Percentiles rank a stretch among this genome's conserved stretches.
These are phyloP conservation scores for Xenops minutus DNA, from an alignment of 2,797 vertebrate species.

Conservation along the genomic window DNA sequence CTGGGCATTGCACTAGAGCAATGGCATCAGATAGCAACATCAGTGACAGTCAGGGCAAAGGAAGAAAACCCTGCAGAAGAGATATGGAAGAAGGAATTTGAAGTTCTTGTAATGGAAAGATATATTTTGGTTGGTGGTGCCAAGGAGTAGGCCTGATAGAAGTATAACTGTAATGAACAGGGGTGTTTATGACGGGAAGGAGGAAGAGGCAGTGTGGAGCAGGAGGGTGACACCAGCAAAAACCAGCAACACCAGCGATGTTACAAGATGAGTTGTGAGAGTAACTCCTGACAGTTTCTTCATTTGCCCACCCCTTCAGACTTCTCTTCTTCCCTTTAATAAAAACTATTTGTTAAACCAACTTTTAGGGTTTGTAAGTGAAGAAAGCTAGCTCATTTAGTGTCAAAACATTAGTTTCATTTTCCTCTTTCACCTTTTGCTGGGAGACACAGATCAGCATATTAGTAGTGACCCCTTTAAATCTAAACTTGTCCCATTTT, in stretches of 20 bases:
- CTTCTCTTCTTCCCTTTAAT: neutral
- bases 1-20: neutral
- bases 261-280: neutral
- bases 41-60: neutral
- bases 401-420: neutral
- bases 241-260: neutral
- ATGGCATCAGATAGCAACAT: accelerated
- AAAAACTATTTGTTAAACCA: neutral
- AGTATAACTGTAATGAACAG: neutral
- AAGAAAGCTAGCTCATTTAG: neutral
- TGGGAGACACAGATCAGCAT: neutral
- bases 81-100: neutral
- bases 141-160: neutral
- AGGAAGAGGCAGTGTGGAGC: neutral
- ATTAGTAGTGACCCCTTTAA: neutral
- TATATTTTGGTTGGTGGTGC: neutral
- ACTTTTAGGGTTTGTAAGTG: neutral
- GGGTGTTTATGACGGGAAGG: neutral
- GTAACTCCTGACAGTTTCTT: neutral
- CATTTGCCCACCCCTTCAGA: neutral
- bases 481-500: neutral
- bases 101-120: neutral
- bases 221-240: neutral
- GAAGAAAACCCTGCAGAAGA: neutral
- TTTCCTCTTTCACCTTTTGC: neutral